Percentiles rank a stretch among this genome's conserved stretches.
Evolutionary conservation across 2,888 invertebrate species (phyloP).

Genomic region (Peribatodes rhomboidaria): DNA sequence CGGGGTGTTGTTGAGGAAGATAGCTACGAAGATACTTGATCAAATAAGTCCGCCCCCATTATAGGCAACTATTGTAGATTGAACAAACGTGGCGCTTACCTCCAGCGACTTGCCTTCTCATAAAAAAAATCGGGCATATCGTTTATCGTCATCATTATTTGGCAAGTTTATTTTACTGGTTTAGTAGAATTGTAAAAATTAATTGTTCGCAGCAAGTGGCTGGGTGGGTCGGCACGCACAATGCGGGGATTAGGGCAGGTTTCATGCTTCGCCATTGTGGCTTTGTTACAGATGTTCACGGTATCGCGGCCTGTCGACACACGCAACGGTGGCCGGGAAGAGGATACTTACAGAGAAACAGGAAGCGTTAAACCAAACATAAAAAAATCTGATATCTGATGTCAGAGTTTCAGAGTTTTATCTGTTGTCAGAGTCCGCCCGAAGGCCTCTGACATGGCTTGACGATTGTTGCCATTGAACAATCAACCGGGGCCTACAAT

Average conservation of each 20-base stretch:
- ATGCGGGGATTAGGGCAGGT: constrained; percentile 77
- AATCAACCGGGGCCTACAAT: too few relatives aligned
- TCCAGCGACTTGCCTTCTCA: too few relatives aligned
- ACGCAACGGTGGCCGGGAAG: constrained; percentile 15
- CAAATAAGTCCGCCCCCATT: too few relatives aligned
- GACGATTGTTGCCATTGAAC: too few relatives aligned
- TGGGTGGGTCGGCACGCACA: constrained; percentile 64
- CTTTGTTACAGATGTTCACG: constrained; percentile 68
- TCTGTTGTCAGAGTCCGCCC: too few relatives aligned
- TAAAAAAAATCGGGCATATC: background rate
- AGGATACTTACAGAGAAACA: background rate
- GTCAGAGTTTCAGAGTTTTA: too few relatives aligned
- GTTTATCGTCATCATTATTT: constrained; percentile 10
- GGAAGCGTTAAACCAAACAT: background rate
- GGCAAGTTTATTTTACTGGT: constrained; percentile 24
- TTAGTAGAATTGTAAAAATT: constrained; percentile 37
- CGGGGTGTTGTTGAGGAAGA: too few relatives aligned
- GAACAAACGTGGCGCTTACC: background rate
- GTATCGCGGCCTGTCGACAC: constrained; percentile 44
- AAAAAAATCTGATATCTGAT: background rate
- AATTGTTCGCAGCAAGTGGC: constrained; percentile 50
- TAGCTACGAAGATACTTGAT: too few relatives aligned
- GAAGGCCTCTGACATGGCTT: too few relatives aligned
- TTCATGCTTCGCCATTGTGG: constrained; percentile 60
- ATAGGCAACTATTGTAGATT: background rate